Evolutionary conservation across 2,113 vertebrate species (phyloP).

Genomic region (Esox niger): DNA sequence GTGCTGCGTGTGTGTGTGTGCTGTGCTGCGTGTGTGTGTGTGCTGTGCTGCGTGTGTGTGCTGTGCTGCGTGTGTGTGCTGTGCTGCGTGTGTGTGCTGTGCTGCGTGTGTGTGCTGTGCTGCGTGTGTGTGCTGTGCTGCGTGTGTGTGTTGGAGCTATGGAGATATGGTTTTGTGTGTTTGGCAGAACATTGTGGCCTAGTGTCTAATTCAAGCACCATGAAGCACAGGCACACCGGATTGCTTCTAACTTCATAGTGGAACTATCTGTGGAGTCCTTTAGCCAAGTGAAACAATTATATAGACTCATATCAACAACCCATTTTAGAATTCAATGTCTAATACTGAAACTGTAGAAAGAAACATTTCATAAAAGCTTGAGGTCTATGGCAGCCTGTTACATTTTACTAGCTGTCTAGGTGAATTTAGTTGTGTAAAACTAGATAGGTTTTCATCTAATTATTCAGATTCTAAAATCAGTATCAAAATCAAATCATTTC

Average conservation of each 20-base stretch:
- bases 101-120: no score
- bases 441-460: no score
- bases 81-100: no score
- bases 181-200: conserved; percentile 39
- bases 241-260: conserved; percentile 25
- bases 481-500: no score
- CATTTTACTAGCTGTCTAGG: neutral
- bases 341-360: conserved; percentile 39
- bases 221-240: conserved; percentile 20
- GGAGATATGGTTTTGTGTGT: conserved; percentile 32
- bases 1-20: no score
- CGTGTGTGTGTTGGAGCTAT: neutral
- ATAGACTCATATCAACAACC: conserved; percentile 46
- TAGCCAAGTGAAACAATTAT: conserved; percentile 55
- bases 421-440: conserved; percentile 17
- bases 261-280: neutral
- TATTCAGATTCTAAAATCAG: no score
- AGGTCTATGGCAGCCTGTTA: conserved; percentile 18
- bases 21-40: no score
- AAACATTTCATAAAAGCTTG: conserved; percentile 33
- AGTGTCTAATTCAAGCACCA: conserved; percentile 51
- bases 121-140: no score
- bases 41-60: no score
- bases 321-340: conserved; percentile 44
- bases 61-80: no score